Percentiles rank a stretch among this genome's conserved stretches.
Evolutionary conservation across 2,888 invertebrate genomes (phyloP).

Genomic region (Drosophila ustulata): DNA sequence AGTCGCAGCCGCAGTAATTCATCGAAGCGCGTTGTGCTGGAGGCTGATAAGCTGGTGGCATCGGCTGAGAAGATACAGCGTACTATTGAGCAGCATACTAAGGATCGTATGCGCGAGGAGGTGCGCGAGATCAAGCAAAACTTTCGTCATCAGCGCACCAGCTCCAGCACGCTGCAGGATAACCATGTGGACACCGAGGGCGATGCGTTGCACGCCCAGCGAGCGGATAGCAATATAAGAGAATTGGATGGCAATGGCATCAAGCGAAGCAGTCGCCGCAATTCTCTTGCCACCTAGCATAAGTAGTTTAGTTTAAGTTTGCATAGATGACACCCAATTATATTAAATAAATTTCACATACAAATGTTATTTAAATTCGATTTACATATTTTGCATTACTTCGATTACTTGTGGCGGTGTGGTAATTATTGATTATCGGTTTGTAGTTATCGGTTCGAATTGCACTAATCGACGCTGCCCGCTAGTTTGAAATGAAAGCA

Average conservation of each 20-base stretch:
- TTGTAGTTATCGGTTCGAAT: constrained; percentile 9
- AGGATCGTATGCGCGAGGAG: constrained; percentile 80
- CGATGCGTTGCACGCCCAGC: constrained; percentile 16
- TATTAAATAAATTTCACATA: constrained; percentile 31
- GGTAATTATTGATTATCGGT: not conserved
- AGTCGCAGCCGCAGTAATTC: constrained; percentile 59
- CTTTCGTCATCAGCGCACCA: constrained; percentile 64
- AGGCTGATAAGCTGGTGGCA: constrained; percentile 81
- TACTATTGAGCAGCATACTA: constrained; percentile 80
- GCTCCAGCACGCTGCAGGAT: constrained; percentile 19
- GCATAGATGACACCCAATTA: constrained; percentile 17
- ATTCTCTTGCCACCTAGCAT: constrained; percentile 60
- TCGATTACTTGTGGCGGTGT: constrained; percentile 36
- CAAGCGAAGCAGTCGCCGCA: constrained; percentile 64
- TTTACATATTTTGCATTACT: not conserved
- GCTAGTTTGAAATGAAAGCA: not conserved
- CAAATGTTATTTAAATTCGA: constrained; percentile 1
- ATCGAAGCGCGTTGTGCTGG: constrained; percentile 67
- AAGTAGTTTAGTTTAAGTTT: constrained; percentile 16
- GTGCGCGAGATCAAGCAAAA: constrained; percentile 77
- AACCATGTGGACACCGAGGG: constrained; percentile 31
- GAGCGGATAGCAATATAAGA: not conserved
- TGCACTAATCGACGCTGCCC: constrained; percentile 24
- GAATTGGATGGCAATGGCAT: constrained; percentile 28
- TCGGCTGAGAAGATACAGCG: constrained; percentile 83